Percentiles rank a stretch among this genome's conserved stretches.
phyloP scores from a whole-genome alignment of 2,113 vertebrate species.

The Chamaea fasciata region DNA sequence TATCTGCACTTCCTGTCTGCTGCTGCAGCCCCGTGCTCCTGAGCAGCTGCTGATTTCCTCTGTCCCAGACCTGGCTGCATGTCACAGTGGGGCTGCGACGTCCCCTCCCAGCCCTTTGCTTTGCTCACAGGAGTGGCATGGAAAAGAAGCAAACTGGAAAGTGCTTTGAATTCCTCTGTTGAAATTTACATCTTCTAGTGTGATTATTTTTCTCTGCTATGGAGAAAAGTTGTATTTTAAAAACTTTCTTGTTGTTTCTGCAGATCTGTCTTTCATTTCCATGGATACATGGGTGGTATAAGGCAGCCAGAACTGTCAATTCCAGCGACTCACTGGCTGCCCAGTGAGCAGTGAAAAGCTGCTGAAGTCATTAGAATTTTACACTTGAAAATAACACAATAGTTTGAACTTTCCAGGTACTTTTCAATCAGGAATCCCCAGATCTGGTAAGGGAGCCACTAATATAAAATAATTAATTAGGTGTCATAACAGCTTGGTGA shows the following conservation, averaged over 20 bases:
- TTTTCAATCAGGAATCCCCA: not conserved
- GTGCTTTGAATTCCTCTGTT: not conserved
- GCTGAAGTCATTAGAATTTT: slow-evolving; percentile 17
- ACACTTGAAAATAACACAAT: not conserved
- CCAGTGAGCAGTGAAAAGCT: slow-evolving; percentile 20
- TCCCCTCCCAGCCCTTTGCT: not conserved
- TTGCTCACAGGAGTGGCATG: not conserved
- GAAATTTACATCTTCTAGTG: not conserved
- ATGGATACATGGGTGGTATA: slow-evolving; percentile 4
- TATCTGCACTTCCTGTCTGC: slow-evolving; percentile 39
- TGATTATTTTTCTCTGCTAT: not conserved
- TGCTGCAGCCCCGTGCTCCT: not conserved
- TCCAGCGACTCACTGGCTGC: slow-evolving; percentile 44
- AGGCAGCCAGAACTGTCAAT: slow-evolving; percentile 12
- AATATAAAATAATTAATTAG: not conserved
- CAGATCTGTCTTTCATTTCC: slow-evolving; percentile 35
- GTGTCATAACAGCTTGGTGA: not conserved
- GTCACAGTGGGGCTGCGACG: not conserved
- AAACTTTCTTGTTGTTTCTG: slow-evolving; percentile 31
- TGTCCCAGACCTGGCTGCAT: not conserved
- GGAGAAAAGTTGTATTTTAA: not conserved
- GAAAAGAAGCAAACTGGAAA: not conserved
- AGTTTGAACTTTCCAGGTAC: not conserved
- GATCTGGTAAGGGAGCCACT: not conserved
- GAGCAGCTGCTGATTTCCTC: slow-evolving; percentile 46